Conservation (phyloP, 1,140 invertebrate genomes). For the Pachypeltis micranthus region DNA sequence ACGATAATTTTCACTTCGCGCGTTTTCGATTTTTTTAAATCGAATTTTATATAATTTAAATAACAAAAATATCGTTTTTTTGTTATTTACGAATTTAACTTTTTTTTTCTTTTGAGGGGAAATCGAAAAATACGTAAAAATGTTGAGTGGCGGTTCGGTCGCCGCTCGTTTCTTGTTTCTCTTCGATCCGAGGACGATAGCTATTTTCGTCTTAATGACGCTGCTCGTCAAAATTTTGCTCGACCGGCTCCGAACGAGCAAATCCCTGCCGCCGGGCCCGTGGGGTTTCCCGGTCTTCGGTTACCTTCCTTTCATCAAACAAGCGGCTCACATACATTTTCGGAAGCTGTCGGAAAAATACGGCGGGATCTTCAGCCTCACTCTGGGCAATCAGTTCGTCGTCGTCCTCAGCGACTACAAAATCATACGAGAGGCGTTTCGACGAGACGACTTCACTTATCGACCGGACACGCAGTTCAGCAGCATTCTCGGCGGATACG, state of each 20-base stretch:
- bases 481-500: constrained; percentile 75
- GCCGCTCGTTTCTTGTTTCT: background rate
- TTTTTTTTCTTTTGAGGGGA: too few species aligned
- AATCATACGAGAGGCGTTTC: constrained; percentile 70
- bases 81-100: background rate
- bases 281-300: constrained; percentile 72
- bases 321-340: constrained; percentile 63
- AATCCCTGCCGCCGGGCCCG: constrained; percentile 65
- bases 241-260: background rate
- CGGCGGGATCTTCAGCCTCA: constrained; percentile 67
- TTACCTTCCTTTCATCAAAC: constrained; percentile 64
- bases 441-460: constrained; percentile 71
- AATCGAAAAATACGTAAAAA: background rate
- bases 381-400: constrained; percentile 64
- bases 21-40: background rate
- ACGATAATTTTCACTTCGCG: background rate
- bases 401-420: constrained; percentile 76
- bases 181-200: background rate
- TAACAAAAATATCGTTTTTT: background rate
- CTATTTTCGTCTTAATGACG: background rate
- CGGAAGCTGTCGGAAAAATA: constrained; percentile 59
- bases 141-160: background rate
- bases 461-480: constrained; percentile 71
- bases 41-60: background rate
- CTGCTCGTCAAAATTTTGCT: background rate